Conservation (phyloP, 2,113 vertebrate species). For the Myrmecobius fasciatus region DNA sequence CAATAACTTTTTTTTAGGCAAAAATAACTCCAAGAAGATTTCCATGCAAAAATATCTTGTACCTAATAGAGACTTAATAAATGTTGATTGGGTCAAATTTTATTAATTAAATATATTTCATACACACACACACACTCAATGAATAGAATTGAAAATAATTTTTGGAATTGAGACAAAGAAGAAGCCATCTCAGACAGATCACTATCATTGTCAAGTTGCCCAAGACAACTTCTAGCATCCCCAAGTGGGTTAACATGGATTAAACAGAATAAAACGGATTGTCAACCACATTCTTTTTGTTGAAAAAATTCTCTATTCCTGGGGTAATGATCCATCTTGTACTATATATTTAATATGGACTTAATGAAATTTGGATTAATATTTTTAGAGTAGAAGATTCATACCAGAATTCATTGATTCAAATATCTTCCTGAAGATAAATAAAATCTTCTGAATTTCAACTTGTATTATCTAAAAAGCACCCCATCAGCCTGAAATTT, state of each 20-base stretch:
- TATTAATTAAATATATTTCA: neutral
- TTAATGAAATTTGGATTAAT: neutral
- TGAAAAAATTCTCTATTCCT: slow-evolving; percentile 21
- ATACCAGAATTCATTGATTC: neutral
- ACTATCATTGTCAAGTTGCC: neutral
- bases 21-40: slow-evolving; percentile 18
- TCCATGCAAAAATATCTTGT: neutral
- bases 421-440: neutral
- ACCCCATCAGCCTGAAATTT: neutral
- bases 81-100: neutral
- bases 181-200: neutral
- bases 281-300: slow-evolving; percentile 2
- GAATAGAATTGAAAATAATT: slow-evolving; percentile 29
- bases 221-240: slow-evolving; percentile 23
- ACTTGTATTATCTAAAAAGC: neutral
- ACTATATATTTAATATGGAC: neutral
- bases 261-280: slow-evolving; percentile 13
- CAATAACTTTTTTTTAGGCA: neutral
- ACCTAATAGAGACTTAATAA: neutral
- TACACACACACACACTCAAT: neutral
- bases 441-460: neutral
- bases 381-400: neutral
- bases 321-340: neutral
- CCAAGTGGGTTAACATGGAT: neutral
- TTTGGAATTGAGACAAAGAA: neutral